Evolutionary conservation across 2,113 vertebrate genomes (phyloP), one percentile per base, ranked within the genome.

Genomic region (Hyaena hyaena): DNA sequence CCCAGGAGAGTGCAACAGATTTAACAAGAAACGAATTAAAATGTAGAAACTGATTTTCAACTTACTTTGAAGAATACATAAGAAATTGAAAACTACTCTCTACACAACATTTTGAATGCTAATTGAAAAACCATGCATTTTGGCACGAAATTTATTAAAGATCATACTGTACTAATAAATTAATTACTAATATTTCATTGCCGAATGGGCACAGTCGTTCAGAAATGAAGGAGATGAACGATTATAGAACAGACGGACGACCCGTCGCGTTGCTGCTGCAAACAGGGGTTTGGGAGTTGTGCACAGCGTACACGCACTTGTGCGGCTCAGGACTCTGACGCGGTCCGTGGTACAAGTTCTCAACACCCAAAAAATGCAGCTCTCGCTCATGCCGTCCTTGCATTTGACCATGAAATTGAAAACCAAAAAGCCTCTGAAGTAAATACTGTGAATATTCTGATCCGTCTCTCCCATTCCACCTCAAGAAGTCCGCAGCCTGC

Each of bases 51-150:
- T 68, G 69, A 95, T 98, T 97, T 98, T 98, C 92, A 96, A 95
- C 96, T 95, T 88, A 97, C 97, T 97, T 96, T 95, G 98, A 98
- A 95, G 97, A 95, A 19, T 95, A 97, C 83, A 9, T 98, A 23
- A 94, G 97, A 97, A 97, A 97, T 92, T 90, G 94, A 97, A 98
- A 98, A 98, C 97, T 98, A 97, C 92, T 90, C 68, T 97, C 93
- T 98, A 98, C 48, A 71, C 97, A 97, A 99, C 98, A 4, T 95
- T 96, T 98, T 98, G 98, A 98, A 97, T 97, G 97, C 98, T 99
- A 97, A 98, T 98, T 98, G 98, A 98, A 98, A 98, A 98, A 98
- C 96, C 97, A 98, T 98, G 98, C 97, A 99, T 99, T 99, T 99
- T 99, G 99, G 98, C 99, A 98, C 98, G 23, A 97, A 97, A 96